These are phyloP conservation scores for Ctenicera cuprea DNA, from an alignment of 2,888 invertebrate genomes.

Conservation along the genomic window DNA sequence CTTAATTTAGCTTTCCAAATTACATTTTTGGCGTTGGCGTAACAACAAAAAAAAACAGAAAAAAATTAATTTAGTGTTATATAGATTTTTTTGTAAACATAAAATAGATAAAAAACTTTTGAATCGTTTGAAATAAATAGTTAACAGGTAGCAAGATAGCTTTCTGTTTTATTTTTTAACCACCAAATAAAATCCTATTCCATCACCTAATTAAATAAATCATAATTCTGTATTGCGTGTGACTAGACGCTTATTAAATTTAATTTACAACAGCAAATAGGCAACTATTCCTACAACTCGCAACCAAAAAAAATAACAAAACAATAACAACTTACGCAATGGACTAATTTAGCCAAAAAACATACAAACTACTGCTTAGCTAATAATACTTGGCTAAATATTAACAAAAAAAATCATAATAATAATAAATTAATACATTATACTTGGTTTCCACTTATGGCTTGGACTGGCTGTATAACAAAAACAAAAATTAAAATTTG, in stretches of 20 bases:
- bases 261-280: not conserved
- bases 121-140: too few relatives aligned
- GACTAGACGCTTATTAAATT: not conserved
- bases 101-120: too few relatives aligned
- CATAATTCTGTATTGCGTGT: not conserved
- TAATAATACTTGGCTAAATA: constrained; percentile 8
- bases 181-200: not conserved
- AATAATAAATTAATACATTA: constrained; percentile 53
- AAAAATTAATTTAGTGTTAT: too few relatives aligned
- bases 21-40: too few relatives aligned
- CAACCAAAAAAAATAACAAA: not conserved
- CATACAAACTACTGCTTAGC: too few relatives aligned
- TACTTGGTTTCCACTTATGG: constrained; percentile 64
- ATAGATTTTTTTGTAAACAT: too few relatives aligned
- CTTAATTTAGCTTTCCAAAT: too few relatives aligned
- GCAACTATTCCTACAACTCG: not conserved
- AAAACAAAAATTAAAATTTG: constrained; percentile 48
- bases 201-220: too few relatives aligned
- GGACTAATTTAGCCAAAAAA: not conserved
- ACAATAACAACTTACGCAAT: constrained; percentile 1
- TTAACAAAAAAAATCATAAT: not conserved
- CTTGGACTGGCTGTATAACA: constrained; percentile 61
- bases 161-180: not conserved
- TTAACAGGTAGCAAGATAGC: too few relatives aligned
- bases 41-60: too few relatives aligned